Conservation (phyloP, 2,113 vertebrate genomes). For the Plecotus auritus region DNA sequence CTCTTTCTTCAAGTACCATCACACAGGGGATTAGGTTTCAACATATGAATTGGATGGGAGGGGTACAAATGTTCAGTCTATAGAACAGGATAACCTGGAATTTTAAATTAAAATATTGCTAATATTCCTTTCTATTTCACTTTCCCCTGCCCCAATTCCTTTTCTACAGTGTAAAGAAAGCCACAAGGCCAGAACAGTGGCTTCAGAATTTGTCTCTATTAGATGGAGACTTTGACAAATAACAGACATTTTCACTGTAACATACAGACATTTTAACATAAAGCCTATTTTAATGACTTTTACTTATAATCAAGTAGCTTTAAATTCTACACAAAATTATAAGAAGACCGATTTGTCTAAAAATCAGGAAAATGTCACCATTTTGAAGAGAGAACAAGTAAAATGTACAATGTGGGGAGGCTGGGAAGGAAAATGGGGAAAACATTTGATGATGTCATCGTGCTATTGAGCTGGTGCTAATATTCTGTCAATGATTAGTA, state of each 20-base stretch:
- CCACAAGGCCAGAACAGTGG: neutral
- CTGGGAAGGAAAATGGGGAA: neutral
- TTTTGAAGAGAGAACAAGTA: neutral
- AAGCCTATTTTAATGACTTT: neutral
- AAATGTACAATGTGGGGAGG: neutral
- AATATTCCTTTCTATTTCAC: neutral
- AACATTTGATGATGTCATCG: neutral
- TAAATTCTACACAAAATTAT: neutral
- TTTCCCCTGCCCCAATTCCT: neutral
- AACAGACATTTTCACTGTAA: neutral
- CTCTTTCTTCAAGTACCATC: neutral
- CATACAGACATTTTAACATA: neutral
- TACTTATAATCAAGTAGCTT: neutral
- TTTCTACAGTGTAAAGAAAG: neutral
- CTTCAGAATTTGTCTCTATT: neutral
- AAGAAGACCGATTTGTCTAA: neutral
- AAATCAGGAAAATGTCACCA: neutral
- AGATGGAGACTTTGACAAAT: neutral
- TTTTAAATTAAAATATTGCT: neutral
- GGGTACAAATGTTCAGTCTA: neutral
- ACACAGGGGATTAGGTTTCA: neutral
- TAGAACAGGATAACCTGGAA: neutral
- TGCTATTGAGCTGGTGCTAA: neutral
- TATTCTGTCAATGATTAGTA: neutral
- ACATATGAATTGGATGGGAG: neutral